Evolutionary conservation across 2,113 vertebrate species (phyloP).

Genomic region (Pleuronectes platessa): DNA sequence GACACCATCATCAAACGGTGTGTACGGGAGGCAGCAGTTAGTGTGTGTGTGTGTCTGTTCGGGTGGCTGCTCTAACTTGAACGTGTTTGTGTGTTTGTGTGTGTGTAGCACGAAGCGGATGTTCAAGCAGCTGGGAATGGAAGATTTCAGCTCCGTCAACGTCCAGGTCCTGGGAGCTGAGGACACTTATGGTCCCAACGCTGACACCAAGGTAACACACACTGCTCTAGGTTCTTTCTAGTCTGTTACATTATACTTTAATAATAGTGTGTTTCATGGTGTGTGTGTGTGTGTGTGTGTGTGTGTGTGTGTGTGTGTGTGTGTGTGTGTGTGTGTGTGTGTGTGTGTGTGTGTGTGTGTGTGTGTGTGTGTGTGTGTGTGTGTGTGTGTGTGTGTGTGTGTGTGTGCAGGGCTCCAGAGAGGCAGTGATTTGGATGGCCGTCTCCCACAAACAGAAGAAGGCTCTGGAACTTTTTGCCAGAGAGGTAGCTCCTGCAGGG

Average conservation of each 20-base stretch:
- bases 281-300: background rate
- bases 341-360: background rate
- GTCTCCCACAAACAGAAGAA: conserved; percentile 87
- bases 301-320: conserved; percentile 5
- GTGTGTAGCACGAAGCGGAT: conserved; percentile 82
- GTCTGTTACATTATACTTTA: too few species aligned
- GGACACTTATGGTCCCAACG: conserved; percentile 86
- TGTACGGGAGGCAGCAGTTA: background rate
- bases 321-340: conserved; percentile 2
- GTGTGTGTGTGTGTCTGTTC: background rate
- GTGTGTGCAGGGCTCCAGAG: conserved; percentile 76
- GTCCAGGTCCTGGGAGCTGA: conserved; percentile 89
- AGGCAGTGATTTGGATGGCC: conserved; percentile 88
- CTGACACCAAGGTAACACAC: conserved; percentile 71
- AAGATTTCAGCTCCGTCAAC: conserved; percentile 87
- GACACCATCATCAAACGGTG: conserved; percentile 88
- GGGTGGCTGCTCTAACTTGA: background rate
- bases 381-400: conserved; percentile 9
- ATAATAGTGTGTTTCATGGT: background rate
- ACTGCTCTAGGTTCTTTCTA: background rate
- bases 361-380: too few species aligned
- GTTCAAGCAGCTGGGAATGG: conserved; percentile 84
- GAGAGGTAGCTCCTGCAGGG: conserved; percentile 86
- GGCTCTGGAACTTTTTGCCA: conserved; percentile 88
- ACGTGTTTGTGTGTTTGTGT: conserved; percentile 23